Percentiles rank a stretch among this genome's conserved stretches.
Evolutionary conservation across 2,113 vertebrate species (phyloP).

Genomic region (Eulemur rufifrons): DNA sequence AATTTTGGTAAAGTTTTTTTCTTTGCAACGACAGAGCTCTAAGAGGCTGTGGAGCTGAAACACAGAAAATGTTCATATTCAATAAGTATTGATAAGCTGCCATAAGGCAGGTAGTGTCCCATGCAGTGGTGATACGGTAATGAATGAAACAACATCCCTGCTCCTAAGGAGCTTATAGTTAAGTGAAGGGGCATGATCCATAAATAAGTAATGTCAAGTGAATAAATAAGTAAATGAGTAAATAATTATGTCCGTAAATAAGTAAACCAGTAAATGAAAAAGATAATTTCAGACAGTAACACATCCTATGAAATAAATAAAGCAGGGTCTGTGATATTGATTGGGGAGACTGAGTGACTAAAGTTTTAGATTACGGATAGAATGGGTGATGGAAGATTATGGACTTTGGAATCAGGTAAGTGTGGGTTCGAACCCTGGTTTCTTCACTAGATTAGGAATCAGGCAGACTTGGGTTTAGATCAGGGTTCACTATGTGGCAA

Average conservation of each 20-base stretch:
- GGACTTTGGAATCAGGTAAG: background rate
- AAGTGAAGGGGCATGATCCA: background rate
- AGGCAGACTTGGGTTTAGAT: conserved; percentile 1
- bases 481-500: background rate
- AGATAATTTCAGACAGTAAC: background rate
- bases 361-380: background rate
- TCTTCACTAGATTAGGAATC: background rate
- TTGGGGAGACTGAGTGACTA: background rate
- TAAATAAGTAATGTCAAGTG: no score
- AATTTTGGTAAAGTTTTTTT: background rate
- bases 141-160: background rate
- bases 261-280: background rate
- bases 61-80: background rate
- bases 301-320: background rate
- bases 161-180: background rate
- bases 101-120: background rate
- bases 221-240: no score
- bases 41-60: background rate
- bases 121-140: background rate
- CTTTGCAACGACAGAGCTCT: background rate
- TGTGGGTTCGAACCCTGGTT: background rate
- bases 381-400: background rate
- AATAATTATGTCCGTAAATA: background rate
- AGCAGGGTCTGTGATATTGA: background rate
- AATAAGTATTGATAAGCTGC: background rate